phyloP scores from a whole-genome alignment of 2,888 invertebrate genomes.

The Oegoconia quadripuncta region DNA sequence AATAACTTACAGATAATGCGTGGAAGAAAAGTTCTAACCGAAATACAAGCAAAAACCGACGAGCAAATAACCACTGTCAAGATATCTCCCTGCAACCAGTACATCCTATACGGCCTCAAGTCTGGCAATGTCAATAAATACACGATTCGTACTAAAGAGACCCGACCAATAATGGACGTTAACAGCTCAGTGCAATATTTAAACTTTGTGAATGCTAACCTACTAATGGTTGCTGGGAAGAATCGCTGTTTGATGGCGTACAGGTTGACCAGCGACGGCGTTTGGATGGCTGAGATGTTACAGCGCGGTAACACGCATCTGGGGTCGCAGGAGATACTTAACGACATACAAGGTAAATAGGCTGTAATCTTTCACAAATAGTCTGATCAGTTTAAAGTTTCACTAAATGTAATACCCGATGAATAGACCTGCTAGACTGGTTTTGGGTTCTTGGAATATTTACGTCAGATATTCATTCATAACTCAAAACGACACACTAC shows the following conservation, averaged over 20 bases:
- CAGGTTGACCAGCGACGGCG: slow-evolving; percentile 33
- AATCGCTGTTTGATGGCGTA: slow-evolving; percentile 66
- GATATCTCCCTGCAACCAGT: slow-evolving; percentile 71
- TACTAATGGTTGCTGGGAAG: slow-evolving; percentile 62
- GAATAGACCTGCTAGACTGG: no score
- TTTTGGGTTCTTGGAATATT: no score
- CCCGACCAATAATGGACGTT: slow-evolving; percentile 53
- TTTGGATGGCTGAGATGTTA: slow-evolving; percentile 63
- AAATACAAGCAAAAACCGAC: slow-evolving; percentile 57
- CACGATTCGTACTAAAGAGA: slow-evolving; percentile 53
- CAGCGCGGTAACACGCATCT: slow-evolving; percentile 55
- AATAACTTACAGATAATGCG: slow-evolving; percentile 53
- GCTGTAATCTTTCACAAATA: no score
- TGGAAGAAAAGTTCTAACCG: slow-evolving; percentile 61
- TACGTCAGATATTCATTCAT: no score
- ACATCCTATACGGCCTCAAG: slow-evolving; percentile 68
- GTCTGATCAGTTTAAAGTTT: no score
- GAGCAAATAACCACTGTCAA: slow-evolving; percentile 67
- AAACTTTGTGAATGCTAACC: slow-evolving; percentile 48
- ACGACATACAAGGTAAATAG: slow-evolving; percentile 57
- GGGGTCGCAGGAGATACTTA: slow-evolving; percentile 69
- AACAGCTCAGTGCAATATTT: slow-evolving; percentile 62
- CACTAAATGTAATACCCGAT: no score
- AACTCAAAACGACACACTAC: no score
- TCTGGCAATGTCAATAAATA: slow-evolving; percentile 65